These are phyloP conservation scores for Callopanchax toddi DNA, from an alignment of 2,113 vertebrate species.

Conservation along the genomic window DNA sequence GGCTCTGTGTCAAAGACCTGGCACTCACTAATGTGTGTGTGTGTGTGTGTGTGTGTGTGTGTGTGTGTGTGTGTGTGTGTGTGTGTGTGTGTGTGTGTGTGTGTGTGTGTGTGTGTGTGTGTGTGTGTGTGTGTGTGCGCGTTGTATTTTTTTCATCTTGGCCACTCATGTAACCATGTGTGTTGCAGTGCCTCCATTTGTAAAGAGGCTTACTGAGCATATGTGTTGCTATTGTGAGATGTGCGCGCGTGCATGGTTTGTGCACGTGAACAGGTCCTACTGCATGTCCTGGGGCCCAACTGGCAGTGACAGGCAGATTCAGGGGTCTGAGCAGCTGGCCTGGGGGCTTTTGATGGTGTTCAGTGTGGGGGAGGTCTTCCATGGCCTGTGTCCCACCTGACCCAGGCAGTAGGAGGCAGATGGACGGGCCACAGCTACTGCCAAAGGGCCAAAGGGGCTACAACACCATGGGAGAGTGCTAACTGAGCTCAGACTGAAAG, in stretches of 20 bases:
- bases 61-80: slow-evolving; percentile 12
- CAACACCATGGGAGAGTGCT: slow-evolving; percentile 54
- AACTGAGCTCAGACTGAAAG: slow-evolving; percentile 35
- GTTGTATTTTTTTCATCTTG: slow-evolving; percentile 38
- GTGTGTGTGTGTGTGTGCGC: slow-evolving; percentile 20
- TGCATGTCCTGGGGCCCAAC: slow-evolving; percentile 68
- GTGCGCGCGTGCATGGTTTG: slow-evolving; percentile 26
- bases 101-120: slow-evolving; percentile 20
- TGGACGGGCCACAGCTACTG: slow-evolving; percentile 76
- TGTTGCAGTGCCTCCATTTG: slow-evolving; percentile 62
- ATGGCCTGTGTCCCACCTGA: slow-evolving; percentile 68
- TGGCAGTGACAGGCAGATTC: slow-evolving; percentile 69
- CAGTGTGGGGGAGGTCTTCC: slow-evolving; percentile 39
- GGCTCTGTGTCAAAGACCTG: slow-evolving; percentile 43
- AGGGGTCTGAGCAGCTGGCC: slow-evolving; percentile 74
- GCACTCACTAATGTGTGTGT: slow-evolving; percentile 20
- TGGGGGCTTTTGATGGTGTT: slow-evolving; percentile 60
- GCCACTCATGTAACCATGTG: slow-evolving; percentile 58
- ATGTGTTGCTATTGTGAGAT: slow-evolving; percentile 62
- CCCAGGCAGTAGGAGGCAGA: slow-evolving; percentile 78
- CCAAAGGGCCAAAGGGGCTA: slow-evolving; percentile 74
- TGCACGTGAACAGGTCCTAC: slow-evolving; percentile 51
- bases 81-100: slow-evolving; percentile 19
- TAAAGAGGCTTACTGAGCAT: slow-evolving; percentile 67
- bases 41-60: slow-evolving; percentile 14